Evolutionary conservation across 2,888 invertebrate species (phyloP).

Genomic region (Cataglyphis livida): DNA sequence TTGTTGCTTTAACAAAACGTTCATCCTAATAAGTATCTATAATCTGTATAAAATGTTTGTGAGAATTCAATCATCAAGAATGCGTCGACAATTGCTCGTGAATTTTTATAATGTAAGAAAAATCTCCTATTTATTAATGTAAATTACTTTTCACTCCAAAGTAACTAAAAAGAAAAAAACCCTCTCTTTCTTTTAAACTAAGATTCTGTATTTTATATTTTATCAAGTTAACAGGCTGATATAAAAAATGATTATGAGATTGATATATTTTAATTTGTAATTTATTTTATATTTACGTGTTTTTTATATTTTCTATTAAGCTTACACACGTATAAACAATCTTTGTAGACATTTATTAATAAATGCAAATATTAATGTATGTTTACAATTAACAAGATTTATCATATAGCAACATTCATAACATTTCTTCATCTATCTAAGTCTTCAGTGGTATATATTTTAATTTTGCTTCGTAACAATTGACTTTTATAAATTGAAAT

Average conservation of each 20-base stretch:
- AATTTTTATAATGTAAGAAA: not conserved
- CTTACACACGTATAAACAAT: not conserved
- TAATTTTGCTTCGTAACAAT: not conserved
- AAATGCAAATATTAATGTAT: not conserved
- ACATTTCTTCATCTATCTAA: not conserved
- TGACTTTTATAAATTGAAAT: not conserved
- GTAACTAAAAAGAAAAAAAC: not conserved
- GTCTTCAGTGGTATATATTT: not conserved
- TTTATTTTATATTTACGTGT: not conserved
- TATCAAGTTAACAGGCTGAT: not conserved
- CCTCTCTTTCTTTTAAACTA: not conserved
- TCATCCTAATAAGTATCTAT: not conserved
- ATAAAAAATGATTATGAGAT: not conserved
- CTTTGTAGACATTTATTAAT: not conserved
- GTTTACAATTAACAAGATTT: not conserved
- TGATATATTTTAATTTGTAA: constrained; percentile 5
- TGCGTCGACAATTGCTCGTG: not conserved
- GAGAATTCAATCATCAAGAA: not conserved
- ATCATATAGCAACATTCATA: not conserved
- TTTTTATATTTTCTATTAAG: not conserved
- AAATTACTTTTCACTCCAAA: not conserved
- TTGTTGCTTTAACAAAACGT: not conserved
- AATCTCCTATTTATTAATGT: not conserved
- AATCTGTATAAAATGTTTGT: not conserved
- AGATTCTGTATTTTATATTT: not conserved